phyloP scores from a whole-genome alignment of 2,113 vertebrate genomes.

The Callionymus lyra region DNA sequence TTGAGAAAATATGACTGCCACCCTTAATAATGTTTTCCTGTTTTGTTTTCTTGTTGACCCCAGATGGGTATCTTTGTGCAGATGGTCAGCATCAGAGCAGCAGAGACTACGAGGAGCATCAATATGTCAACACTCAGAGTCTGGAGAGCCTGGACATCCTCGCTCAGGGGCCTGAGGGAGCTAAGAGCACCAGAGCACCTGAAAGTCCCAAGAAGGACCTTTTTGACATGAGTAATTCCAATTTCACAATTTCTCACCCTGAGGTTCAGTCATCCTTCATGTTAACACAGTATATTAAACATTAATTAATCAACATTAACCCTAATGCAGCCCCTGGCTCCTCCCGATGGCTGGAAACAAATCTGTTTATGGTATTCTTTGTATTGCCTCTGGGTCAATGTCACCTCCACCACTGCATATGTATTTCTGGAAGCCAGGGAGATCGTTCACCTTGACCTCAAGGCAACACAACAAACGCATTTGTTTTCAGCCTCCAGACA shows the following conservation, averaged over 20 bases:
- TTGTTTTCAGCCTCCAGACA: no score
- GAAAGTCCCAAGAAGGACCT: slow-evolving; percentile 91
- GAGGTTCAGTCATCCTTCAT: no score
- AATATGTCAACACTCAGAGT: slow-evolving; percentile 90
- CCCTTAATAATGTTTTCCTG: not conserved
- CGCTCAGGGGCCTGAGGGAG: slow-evolving; percentile 20
- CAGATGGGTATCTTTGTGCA: slow-evolving; percentile 83
- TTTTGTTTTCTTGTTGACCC: slow-evolving; percentile 30
- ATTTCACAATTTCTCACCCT: not conserved
- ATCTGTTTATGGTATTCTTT: no score
- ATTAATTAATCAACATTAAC: no score
- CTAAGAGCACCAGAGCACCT: slow-evolving; percentile 13
- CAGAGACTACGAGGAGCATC: slow-evolving; percentile 85
- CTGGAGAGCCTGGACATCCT: slow-evolving; percentile 65
- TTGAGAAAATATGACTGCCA: not conserved
- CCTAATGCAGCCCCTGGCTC: no score
- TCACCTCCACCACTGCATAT: no score
- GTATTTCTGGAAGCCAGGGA: no score
- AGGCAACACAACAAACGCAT: no score
- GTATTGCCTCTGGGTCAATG: no score
- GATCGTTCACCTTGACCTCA: no score
- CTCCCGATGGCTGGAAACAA: no score
- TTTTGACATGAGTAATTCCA: slow-evolving; percentile 90
- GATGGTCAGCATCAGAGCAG: slow-evolving; percentile 67
- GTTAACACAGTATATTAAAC: no score